phyloP scores from a whole-genome alignment of 2,113 vertebrate genomes.

The Cyanoramphus novaezelandiae region DNA sequence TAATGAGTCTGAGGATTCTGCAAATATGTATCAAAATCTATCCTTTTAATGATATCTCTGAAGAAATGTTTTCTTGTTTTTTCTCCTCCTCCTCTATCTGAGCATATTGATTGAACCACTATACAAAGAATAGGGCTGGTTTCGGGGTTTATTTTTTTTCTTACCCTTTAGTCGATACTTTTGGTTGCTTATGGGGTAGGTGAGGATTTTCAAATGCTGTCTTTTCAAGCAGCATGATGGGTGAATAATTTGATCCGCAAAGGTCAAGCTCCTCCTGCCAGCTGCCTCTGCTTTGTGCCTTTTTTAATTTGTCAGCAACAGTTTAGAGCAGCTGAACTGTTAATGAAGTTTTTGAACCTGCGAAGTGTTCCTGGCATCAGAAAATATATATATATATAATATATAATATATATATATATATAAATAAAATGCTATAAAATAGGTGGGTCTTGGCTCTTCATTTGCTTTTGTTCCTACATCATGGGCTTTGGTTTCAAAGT shows the following conservation, averaged over 20 bases:
- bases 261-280: not conserved
- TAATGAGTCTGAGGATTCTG: not conserved
- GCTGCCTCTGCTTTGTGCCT: not conserved
- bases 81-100: not conserved
- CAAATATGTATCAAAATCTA: not conserved
- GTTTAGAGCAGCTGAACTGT: not conserved
- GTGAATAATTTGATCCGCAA: not conserved
- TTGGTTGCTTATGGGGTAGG: not conserved
- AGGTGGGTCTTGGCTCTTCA: not conserved
- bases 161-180: not conserved
- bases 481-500: not conserved
- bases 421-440: not conserved
- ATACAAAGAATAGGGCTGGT: not conserved
- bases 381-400: not conserved
- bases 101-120: not conserved
- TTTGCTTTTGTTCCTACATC: not conserved
- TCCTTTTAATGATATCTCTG: not conserved
- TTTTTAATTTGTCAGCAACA: not conserved
- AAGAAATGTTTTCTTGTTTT: not conserved
- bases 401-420: too few species aligned
- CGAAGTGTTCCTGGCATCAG: not conserved
- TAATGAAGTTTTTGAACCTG: not conserved
- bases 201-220: not conserved
- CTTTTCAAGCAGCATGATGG: not conserved
- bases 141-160: not conserved